Percentiles rank a stretch among this genome's conserved stretches.
Conservation (phyloP, 2,113 vertebrate genomes). For the Tautogolabrus adspersus region DNA sequence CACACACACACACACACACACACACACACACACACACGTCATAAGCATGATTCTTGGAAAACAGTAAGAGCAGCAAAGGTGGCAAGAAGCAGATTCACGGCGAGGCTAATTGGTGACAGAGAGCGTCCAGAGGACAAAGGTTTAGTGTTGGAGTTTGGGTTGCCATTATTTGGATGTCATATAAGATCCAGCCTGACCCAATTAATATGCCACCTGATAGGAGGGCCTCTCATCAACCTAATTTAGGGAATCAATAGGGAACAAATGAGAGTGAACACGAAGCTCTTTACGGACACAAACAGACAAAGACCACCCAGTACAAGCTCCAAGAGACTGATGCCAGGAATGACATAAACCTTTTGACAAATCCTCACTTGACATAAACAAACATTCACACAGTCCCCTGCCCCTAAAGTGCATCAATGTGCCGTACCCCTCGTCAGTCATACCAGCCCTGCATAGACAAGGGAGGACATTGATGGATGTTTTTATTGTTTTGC, state of each 20-base stretch:
- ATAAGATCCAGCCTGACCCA: slow-evolving; percentile 85
- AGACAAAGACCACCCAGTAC: slow-evolving; percentile 86
- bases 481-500: slow-evolving; percentile 76
- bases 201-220: slow-evolving; percentile 87
- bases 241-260: slow-evolving; percentile 86
- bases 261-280: slow-evolving; percentile 85
- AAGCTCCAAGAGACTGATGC: slow-evolving; percentile 78
- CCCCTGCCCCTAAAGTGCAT: slow-evolving; percentile 68
- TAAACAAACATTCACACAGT: slow-evolving; percentile 81
- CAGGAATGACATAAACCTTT: slow-evolving; percentile 83
- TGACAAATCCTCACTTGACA: slow-evolving; percentile 74
- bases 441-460: slow-evolving; percentile 67
- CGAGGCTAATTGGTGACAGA: slow-evolving; percentile 80
- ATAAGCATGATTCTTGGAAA: slow-evolving; percentile 51
- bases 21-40: background rate
- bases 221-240: slow-evolving; percentile 87
- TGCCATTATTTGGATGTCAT: slow-evolving; percentile 84
- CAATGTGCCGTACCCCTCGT: slow-evolving; percentile 67
- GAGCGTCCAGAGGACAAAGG: slow-evolving; percentile 71
- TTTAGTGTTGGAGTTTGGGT: slow-evolving; percentile 74
- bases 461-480: slow-evolving; percentile 75
- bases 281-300: slow-evolving; percentile 82
- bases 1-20: background rate
- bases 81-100: slow-evolving; percentile 71
- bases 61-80: slow-evolving; percentile 53